A percentile compares a stretch with the other conserved stretches of the same genome.
These are phyloP conservation scores for Rapana venosa DNA, from an alignment of 2,888 invertebrate species.

Conservation along the genomic window DNA sequence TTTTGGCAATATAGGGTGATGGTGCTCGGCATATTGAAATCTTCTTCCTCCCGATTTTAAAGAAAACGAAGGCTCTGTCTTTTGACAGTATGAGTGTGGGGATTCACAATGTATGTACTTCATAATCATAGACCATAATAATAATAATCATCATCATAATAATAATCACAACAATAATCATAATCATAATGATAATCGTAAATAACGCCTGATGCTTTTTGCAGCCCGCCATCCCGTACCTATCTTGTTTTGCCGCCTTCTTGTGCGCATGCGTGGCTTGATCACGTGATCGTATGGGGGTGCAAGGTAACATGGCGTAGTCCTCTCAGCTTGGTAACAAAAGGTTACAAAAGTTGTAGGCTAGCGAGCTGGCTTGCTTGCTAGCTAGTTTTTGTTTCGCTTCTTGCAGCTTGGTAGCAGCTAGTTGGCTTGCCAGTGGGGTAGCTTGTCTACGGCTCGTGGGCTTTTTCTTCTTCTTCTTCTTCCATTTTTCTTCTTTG, in stretches of 20 bases:
- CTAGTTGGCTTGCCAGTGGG: neutral
- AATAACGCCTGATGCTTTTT: neutral
- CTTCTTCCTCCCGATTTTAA: too few species aligned
- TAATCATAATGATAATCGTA: too few species aligned
- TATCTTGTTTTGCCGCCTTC: neutral
- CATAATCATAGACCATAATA: too few species aligned
- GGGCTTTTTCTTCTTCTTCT: neutral
- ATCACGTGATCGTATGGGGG: slow-evolving; percentile 13
- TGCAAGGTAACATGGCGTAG: neutral
- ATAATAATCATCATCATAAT: too few species aligned
- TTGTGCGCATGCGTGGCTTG: neutral
- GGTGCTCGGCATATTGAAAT: too few species aligned
- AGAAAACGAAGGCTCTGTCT: too few species aligned
- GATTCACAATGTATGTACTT: too few species aligned
- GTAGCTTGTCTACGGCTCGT: neutral
- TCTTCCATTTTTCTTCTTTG: neutral
- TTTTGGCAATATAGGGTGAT: too few species aligned
- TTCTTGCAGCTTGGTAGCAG: too few species aligned
- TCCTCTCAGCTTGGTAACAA: neutral
- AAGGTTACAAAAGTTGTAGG: neutral
- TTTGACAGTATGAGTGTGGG: too few species aligned
- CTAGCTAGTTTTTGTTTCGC: neutral
- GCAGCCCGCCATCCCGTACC: neutral
- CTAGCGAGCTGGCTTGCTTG: neutral
- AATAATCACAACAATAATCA: too few species aligned